These are phyloP conservation scores for Notarius lentiginosus DNA, from an alignment of 2,113 vertebrate genomes.

Conservation along the genomic window DNA sequence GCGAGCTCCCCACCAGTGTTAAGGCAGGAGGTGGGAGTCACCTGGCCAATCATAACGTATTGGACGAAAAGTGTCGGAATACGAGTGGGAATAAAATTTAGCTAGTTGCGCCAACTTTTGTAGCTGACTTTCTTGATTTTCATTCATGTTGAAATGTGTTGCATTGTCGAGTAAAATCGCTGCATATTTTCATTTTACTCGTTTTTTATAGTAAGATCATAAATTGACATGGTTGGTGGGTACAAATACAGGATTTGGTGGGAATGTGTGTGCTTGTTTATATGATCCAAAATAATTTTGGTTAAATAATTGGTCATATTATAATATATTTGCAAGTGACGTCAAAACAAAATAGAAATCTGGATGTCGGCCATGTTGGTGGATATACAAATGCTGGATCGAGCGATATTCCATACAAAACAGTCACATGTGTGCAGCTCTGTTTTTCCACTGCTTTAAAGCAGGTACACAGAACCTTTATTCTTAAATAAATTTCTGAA, in stretches of 20 bases:
- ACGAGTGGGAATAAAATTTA: not conserved
- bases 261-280: no score
- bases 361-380: no score
- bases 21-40: not conserved
- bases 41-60: not conserved
- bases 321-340: no score
- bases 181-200: not conserved
- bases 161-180: fast-evolving
- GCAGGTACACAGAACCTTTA: no score
- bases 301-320: no score
- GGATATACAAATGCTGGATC: no score
- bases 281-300: no score
- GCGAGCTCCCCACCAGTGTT: not conserved
- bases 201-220: not conserved
- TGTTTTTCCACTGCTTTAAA: no score
- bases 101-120: not conserved
- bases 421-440: no score
- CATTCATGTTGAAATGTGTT: not conserved
- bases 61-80: not conserved
- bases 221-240: not conserved
- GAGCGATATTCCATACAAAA: no score
- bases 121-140: not conserved
- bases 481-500: no score
- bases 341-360: no score
- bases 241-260: not conserved